Evolutionary conservation across 1,140 invertebrate species (phyloP), one percentile per base, ranked within the genome.

Genomic region (Drosophila nigrodunni): DNA sequence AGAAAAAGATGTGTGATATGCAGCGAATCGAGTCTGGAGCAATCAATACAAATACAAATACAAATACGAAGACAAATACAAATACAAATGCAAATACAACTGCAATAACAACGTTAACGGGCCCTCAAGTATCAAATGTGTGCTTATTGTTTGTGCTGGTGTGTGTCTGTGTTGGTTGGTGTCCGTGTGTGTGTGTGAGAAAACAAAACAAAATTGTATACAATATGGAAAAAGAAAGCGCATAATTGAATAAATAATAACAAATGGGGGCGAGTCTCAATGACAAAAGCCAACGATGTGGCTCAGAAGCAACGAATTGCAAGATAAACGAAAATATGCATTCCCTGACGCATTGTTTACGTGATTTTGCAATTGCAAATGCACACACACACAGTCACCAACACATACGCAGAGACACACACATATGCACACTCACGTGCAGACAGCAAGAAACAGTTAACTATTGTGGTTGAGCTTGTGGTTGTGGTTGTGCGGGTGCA

Each of bases 191-290:
- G 49, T 79, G 76, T 82, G 82, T 49, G 69, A 30, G 25, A 88
- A 86, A 87, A 87, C 82, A 87, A 87, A 87, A 88, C 82, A 87
- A 88, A 76, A 65, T 47, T 78, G 68, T 70, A 74, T 70, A 74
- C 59, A 74, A 70, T 77, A 77, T 66, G 67, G 64, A 69, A 86
- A 86, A 86, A 86, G 82, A 87, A 87, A 87, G 82, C 83, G 82
- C 82, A 87, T 87, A 87, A 88, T 87, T 87, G 82, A 88, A 87
- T 82, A 88, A 87, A 82, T 87, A 88, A 87, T 83, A 88, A 87
- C 72, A 87, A 82, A 88, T 82, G 78, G 72, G 83, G 83, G 72
- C 78, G 74, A 78, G 49, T 35, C 71, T 73, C 79, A 86, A 82
- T 86, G 82, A 82, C 82, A 86, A 79, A 78, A 81, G 70, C 61